Evolutionary conservation across 2,888 invertebrate species (phyloP), one percentile per base, ranked within the genome.

Genomic region (Lymantria monacha): DNA sequence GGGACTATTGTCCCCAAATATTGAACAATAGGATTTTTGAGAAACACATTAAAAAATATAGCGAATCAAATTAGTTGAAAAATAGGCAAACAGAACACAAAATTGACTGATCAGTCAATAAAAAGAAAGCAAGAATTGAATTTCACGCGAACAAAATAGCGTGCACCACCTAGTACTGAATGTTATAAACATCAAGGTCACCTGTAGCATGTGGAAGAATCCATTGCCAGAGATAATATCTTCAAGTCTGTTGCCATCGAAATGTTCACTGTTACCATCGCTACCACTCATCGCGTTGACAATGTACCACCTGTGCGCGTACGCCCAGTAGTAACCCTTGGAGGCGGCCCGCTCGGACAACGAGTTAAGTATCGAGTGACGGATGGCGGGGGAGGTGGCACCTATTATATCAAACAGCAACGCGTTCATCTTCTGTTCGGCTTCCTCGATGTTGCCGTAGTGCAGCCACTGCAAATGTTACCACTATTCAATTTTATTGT

Each of bases 121-220:
- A n/a, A n/a, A n/a, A n/a, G n/a, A n/a, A n/a, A n/a, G n/a, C n/a
- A n/a, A n/a, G n/a, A n/a, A n/a, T n/a, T n/a, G n/a, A n/a, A n/a
- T n/a, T n/a, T n/a, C n/a, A n/a, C n/a, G n/a, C n/a, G n/a, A n/a
- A n/a, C n/a, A n/a, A n/a, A n/a, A n/a, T n/a, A n/a, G n/a, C n/a
- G n/a, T n/a, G n/a, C n/a, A 22, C 5, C 22, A 22, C 5, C 22
- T 22, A 22, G 22, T 22, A 22, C 5, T 22, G 5, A 2, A 22
- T 22, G 22, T 22, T 3, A 22, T 22, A 22, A 3, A 22, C 5
- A 22, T 22, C 3, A 22, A 22, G 3, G 44, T 31, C 36, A 83
- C 86, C 80, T 85, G 85, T 41, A 81, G 46, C 11, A 56, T 74
- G 30, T 85, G 85, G 55, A 79, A 81, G 59, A 63, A 74, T 10